Evolutionary conservation across 2,888 invertebrate species (phyloP).

Genomic region (Dolomedes plantarius): DNA sequence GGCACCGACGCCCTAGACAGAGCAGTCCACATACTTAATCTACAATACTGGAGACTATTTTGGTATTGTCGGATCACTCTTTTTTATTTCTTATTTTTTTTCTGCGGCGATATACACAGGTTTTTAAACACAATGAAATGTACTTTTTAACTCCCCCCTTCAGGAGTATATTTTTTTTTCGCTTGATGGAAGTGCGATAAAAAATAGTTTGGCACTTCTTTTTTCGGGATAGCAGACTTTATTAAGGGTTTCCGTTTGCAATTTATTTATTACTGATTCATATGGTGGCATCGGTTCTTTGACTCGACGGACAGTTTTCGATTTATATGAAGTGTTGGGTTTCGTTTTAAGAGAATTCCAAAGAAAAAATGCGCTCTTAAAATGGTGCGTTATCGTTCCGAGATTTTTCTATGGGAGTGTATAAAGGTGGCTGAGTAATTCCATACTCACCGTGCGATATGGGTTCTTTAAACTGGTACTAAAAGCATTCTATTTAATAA

Average conservation of each 20-base stretch:
- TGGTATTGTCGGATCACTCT: constrained; percentile 34
- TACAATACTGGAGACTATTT: constrained; percentile 67
- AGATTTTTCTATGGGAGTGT: too few species aligned
- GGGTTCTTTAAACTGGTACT: too few species aligned
- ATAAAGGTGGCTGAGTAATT: too few species aligned
- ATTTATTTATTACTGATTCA: constrained; percentile 70
- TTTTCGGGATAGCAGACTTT: constrained; percentile 48
- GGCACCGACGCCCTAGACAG: constrained; percentile 32
- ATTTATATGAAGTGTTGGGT: constrained; percentile 57
- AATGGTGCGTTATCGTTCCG: neutral
- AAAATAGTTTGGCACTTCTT: constrained; percentile 54
- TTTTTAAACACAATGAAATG: constrained; percentile 54
- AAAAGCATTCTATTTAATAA: neutral
- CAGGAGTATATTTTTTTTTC: neutral
- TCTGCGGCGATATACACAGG: constrained; percentile 46
- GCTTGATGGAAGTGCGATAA: constrained; percentile 38
- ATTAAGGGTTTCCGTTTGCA: constrained; percentile 70
- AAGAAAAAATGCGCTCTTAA: neutral
- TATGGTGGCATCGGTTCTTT: constrained; percentile 59
- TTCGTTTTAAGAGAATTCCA: constrained; percentile 21
- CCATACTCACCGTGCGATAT: too few species aligned
- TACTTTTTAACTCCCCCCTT: constrained; percentile 12
- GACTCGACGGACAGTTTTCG: constrained; percentile 46
- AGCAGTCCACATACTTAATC: constrained; percentile 69
- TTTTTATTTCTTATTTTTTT: constrained; percentile 9